A percentile compares a stretch with the other conserved stretches of the same genome.
Conservation (phyloP, 2,797 vertebrate species). For the Scolopax bukidnonensis region DNA sequence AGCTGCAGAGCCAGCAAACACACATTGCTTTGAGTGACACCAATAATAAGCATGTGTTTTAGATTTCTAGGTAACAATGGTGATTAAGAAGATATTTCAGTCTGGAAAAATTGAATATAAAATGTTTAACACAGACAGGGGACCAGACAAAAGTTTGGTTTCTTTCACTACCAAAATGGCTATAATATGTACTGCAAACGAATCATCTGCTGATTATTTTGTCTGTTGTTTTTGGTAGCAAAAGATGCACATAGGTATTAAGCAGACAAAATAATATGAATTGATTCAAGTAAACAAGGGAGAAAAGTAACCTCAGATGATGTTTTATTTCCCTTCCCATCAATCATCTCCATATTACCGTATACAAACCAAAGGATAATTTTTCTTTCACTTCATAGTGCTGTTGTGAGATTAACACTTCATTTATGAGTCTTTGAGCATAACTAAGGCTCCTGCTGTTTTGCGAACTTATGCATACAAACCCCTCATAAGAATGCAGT, state of each 20-base stretch:
- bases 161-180: neutral
- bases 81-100: neutral
- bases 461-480: neutral
- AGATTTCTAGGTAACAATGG: conserved; percentile 25
- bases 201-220: neutral
- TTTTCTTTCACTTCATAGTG: neutral
- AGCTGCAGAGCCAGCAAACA: conserved; percentile 27
- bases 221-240: neutral
- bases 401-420: neutral
- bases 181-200: neutral
- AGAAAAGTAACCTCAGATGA: neutral
- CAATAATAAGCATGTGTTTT: neutral
- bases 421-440: neutral
- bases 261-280: neutral
- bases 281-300: neutral
- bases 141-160: neutral
- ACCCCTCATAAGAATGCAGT: neutral
- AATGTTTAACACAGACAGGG: neutral
- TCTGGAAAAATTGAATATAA: neutral
- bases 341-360: neutral
- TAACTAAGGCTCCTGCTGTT: neutral
- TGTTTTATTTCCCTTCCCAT: neutral
- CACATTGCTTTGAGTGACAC: neutral
- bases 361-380: neutral
- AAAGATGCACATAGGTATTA: neutral